phyloP scores from a whole-genome alignment of 2,113 vertebrate genomes.

The Chelonoidis abingdonii region DNA sequence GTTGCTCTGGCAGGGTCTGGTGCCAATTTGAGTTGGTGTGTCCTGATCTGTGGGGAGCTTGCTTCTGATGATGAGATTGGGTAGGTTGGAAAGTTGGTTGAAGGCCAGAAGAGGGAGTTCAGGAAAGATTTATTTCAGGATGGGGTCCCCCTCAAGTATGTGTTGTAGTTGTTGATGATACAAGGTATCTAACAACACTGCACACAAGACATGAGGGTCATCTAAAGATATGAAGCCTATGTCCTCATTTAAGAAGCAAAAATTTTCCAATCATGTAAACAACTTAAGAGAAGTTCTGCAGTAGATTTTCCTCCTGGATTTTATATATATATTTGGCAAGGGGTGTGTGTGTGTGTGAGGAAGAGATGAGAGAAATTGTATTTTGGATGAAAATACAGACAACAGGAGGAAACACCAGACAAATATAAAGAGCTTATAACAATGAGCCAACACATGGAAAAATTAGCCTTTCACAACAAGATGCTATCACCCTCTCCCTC shows the following conservation, averaged over 20 bases:
- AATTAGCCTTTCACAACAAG: background rate
- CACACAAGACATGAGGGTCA: background rate
- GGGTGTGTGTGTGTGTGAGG: background rate
- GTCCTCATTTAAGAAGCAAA: background rate
- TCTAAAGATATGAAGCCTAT: background rate
- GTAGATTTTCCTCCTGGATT: background rate
- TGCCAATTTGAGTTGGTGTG: background rate
- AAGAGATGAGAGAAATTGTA: background rate
- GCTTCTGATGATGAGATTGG: background rate
- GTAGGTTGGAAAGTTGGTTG: background rate
- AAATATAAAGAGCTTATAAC: background rate
- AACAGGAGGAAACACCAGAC: background rate
- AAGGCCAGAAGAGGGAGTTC: background rate
- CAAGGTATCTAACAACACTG: background rate
- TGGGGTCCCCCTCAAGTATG: background rate
- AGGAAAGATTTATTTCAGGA: background rate
- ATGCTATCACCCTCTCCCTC: background rate
- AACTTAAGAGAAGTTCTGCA: slow-evolving; percentile 3
- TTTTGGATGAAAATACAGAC: background rate
- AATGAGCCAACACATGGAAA: background rate
- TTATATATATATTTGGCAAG: background rate
- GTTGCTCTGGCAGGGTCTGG: background rate
- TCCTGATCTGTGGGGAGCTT: background rate
- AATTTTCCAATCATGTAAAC: background rate
- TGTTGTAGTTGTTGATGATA: background rate